A percentile compares a stretch with the other conserved stretches of the same genome.
Evolutionary conservation across 2,113 vertebrate species (phyloP).

Genomic region (Nerophis ophidion): DNA sequence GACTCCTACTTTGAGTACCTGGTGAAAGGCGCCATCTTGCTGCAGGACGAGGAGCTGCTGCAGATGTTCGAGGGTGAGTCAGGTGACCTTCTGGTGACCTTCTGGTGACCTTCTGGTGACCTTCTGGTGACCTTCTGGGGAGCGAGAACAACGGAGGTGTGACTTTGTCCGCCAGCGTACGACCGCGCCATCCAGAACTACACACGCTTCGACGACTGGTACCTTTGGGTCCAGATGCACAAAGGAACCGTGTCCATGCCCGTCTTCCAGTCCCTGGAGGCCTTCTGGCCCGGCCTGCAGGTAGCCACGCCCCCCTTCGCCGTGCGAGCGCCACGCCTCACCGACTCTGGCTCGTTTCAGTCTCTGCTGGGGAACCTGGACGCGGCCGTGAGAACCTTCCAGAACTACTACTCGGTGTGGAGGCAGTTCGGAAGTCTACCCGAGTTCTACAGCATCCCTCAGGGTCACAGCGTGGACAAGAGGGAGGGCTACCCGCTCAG

Average conservation of each 20-base stretch:
- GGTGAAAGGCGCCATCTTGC: conserved; percentile 92
- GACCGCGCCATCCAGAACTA: conserved; percentile 92
- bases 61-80: conserved; percentile 84
- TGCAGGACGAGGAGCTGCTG: conserved; percentile 90
- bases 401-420: conserved; percentile 97
- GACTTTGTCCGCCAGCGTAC: conserved; percentile 72
- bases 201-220: conserved; percentile 97
- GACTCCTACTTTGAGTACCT: conserved; percentile 98
- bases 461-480: conserved; percentile 95
- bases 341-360: conserved; percentile 55
- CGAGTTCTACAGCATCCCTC: conserved; percentile 97
- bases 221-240: conserved; percentile 99
- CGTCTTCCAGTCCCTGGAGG: conserved; percentile 94
- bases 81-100: neutral
- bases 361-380: conserved; percentile 89
- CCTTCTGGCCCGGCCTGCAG: conserved; percentile 97
- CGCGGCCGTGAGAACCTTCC: conserved; percentile 87
- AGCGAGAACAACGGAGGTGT: neutral
- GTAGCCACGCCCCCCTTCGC: conserved; percentile 36
- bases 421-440: conserved; percentile 96
- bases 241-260: conserved; percentile 98
- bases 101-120: neutral
- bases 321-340: neutral
- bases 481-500: conserved; percentile 93
- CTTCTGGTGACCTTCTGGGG: neutral